Conservation (phyloP, 2,888 invertebrate species). For the Cerastis leucographa region DNA sequence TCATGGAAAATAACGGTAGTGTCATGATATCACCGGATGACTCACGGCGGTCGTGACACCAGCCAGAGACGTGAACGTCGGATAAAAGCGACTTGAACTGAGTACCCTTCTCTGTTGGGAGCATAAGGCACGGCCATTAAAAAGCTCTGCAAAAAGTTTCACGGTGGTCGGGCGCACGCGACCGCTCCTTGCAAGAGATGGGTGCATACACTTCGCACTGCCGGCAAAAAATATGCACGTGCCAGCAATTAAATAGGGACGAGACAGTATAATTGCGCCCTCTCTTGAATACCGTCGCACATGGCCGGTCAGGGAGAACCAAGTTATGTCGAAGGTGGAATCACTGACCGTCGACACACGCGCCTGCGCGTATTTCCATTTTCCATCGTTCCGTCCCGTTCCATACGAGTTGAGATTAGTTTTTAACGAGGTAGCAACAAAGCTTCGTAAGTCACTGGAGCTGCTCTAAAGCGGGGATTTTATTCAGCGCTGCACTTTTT, state of each 20-base stretch:
- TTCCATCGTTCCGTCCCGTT: slow-evolving; percentile 76
- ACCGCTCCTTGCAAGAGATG: slow-evolving; percentile 76
- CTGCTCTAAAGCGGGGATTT: slow-evolving; percentile 69
- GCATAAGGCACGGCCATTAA: slow-evolving; percentile 82
- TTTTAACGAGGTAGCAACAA: slow-evolving; percentile 78
- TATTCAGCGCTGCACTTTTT: slow-evolving; percentile 73
- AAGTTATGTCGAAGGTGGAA: slow-evolving; percentile 74
- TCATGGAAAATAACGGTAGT: slow-evolving; percentile 78
- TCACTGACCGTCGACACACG: slow-evolving; percentile 85
- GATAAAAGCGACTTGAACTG: slow-evolving; percentile 80
- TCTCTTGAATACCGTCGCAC: slow-evolving; percentile 74
- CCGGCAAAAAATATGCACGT: slow-evolving; percentile 85
- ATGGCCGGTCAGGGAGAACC: slow-evolving; percentile 83
- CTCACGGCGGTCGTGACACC: slow-evolving; percentile 81
- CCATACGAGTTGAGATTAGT: slow-evolving; percentile 78
- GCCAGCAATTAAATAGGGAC: slow-evolving; percentile 87
- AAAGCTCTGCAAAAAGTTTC: slow-evolving; percentile 80
- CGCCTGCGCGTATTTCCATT: slow-evolving; percentile 75
- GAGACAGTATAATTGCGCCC: slow-evolving; percentile 78
- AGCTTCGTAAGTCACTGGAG: slow-evolving; percentile 67
- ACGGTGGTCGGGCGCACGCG: slow-evolving; percentile 79
- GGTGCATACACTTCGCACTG: slow-evolving; percentile 80
- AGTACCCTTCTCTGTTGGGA: slow-evolving; percentile 81
- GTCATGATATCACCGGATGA: slow-evolving; percentile 86
- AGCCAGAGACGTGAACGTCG: slow-evolving; percentile 72